Evolutionary conservation across 2,888 invertebrate species (phyloP).

Genomic region (Cerceris ruficornis): DNA sequence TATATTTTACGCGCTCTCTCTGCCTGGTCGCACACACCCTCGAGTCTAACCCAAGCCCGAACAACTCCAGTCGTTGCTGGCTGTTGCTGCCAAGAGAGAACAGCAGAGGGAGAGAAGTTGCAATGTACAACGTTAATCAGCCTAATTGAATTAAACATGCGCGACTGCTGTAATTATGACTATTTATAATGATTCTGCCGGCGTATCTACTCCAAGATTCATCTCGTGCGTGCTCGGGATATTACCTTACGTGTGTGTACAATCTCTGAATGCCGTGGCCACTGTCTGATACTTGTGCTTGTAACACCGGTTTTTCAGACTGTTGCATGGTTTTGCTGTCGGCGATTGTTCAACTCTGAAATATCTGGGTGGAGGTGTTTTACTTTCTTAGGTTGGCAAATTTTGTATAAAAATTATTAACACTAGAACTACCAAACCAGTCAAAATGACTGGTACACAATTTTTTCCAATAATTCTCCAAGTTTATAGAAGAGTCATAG

Average conservation of each 20-base stretch:
- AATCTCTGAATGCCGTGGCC: conserved; percentile 1
- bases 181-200: conserved; percentile 80
- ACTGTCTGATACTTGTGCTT: background rate
- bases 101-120: conserved; percentile 64
- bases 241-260: conserved; percentile 67
- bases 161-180: conserved; percentile 81
- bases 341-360: conserved; percentile 22
- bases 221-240: conserved; percentile 46
- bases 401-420: too few relatives aligned
- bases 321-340: conserved; percentile 5
- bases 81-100: conserved; percentile 52
- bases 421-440: too few relatives aligned
- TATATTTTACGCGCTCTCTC: conserved; percentile 75
- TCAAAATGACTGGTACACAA: too few relatives aligned
- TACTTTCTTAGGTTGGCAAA: too few relatives aligned
- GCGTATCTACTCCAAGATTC: conserved; percentile 54
- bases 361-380: background rate
- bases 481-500: too few relatives aligned
- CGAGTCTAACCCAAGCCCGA: conserved; percentile 53
- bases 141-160: conserved; percentile 81
- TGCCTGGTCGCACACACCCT: conserved; percentile 59
- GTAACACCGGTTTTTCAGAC: conserved; percentile 5
- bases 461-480: too few relatives aligned
- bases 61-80: conserved; percentile 46
- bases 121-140: conserved; percentile 81